Evolutionary conservation across 35 echinoderm and acorn worm species (phyloP), one percentile per base, ranked within the genome.

Genomic region (Acanthaster planci): DNA sequence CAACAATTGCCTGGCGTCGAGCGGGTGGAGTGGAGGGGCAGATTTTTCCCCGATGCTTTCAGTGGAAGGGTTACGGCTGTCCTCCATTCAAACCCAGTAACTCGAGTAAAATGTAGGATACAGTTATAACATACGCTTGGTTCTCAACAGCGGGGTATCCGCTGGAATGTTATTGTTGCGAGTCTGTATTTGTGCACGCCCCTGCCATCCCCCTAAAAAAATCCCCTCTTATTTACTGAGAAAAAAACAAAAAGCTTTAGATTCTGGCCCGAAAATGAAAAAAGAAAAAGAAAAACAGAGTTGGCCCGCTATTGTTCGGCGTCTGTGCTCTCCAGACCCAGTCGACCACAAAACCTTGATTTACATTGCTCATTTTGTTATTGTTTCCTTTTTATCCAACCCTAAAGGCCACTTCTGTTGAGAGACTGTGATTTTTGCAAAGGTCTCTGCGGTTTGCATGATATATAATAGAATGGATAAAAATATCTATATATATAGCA

Each of bases 401-500:
- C 64, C 64, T 26, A 72, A 29, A 29, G 64, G 34, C 64, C 64
- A 0, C 34, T 29, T 72, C 34, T 34, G 26, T 7, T 36, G 14
- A 72, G 64, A 21, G 64, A 72, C 64, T 72, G 64, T 31, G 64
- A 72, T 72, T 72, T 72, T 72, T 30, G 26, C 64, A 31, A 72
- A 31, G 29, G 64, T 26, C 30, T 72, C 30, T 72, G 64, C 34
- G 64, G 64, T 72, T 72, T 23, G 7, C 34, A 26, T 72, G 64
- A 72, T 72, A n/a, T 47, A 72, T 72, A 72, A 72, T 72, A 72
- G 64, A 72, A 72, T 72, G 30, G n/a, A n/a, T 6, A 26, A 72
- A 72, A 34, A 72, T 72, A 72, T 72, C 64, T 27, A 34, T 72
- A 72, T 27, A 72, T 29, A 72, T 72, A 23, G 64, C 64, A 26